Conservation (phyloP, 2,113 vertebrate species). For the Sinocyclocheilus anophthalmus region DNA sequence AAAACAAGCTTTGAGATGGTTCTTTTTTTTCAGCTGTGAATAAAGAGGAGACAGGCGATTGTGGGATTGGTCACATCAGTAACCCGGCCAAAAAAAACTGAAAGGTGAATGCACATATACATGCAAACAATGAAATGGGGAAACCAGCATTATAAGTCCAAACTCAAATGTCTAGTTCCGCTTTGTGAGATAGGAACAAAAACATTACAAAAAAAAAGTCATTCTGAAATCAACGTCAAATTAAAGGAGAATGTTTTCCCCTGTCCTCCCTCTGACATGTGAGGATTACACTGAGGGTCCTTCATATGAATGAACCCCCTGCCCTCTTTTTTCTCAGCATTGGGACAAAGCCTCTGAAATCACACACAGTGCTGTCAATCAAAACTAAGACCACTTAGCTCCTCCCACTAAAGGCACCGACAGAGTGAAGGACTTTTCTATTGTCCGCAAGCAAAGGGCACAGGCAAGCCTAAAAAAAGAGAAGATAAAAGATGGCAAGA, state of each 20-base stretch:
- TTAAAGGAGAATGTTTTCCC: neutral
- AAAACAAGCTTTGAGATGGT: constrained; percentile 62
- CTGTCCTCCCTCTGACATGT: neutral
- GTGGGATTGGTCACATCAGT: neutral
- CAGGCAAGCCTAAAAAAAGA: neutral
- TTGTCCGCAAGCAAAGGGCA: constrained; percentile 64
- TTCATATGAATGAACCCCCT: constrained; percentile 60
- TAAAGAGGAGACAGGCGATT: neutral
- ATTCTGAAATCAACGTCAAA: neutral
- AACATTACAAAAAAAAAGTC: no score
- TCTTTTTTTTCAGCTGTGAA: neutral
- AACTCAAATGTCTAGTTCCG: neutral
- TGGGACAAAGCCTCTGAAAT: constrained; percentile 68
- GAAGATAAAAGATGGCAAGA: constrained; percentile 43
- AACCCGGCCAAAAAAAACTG: neutral
- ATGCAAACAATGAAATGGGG: neutral
- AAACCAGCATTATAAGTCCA: neutral
- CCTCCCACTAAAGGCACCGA: constrained; percentile 47
- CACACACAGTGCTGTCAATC: constrained; percentile 70
- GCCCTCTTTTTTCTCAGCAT: constrained; percentile 64
- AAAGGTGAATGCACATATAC: neutral
- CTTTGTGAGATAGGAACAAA: neutral
- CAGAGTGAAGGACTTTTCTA: constrained; percentile 61
- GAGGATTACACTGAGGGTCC: constrained; percentile 52
- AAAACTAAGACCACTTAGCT: constrained; percentile 47